These are phyloP conservation scores for Latrodectus hesperus DNA, from an alignment of 2,888 invertebrate genomes.

Conservation along the genomic window DNA sequence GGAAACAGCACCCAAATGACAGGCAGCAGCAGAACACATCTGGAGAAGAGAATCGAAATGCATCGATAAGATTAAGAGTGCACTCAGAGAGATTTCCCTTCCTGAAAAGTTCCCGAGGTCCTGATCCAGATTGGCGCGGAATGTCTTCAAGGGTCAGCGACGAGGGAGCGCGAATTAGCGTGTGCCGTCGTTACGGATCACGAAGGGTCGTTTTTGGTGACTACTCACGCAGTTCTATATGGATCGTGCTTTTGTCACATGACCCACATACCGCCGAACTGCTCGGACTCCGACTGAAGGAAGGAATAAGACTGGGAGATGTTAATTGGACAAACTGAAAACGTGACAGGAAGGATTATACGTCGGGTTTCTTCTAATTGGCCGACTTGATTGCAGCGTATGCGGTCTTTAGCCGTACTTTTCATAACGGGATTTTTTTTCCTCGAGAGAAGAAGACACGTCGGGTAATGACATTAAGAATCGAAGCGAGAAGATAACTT, in stretches of 20 bases:
- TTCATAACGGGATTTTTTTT: conserved; percentile 25
- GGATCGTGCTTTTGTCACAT: conserved; percentile 47
- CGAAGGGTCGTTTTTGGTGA: conserved; percentile 60
- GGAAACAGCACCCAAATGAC: too few relatives aligned
- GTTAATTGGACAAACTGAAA: conserved; percentile 45
- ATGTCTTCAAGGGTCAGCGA: conserved; percentile 30
- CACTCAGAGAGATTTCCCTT: not conserved
- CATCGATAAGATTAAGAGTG: too few relatives aligned
- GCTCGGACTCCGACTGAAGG: conserved; percentile 15
- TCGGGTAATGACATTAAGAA: not conserved
- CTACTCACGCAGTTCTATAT: conserved; percentile 55
- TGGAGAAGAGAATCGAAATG: too few relatives aligned
- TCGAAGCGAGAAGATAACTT: not conserved
- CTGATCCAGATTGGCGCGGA: conserved; percentile 12
- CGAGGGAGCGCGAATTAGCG: conserved; percentile 54
- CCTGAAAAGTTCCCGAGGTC: conserved; percentile 15
- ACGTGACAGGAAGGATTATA: conserved; percentile 56
- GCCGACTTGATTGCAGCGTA: conserved; percentile 50
- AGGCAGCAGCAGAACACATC: too few relatives aligned
- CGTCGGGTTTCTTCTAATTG: conserved; percentile 38
- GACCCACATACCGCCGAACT: conserved; percentile 31
- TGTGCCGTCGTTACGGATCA: conserved; percentile 64
- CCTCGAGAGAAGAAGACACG: not conserved
- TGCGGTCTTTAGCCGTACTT: conserved; percentile 34
- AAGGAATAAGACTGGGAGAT: conserved; percentile 34